Evolutionary conservation across 2,888 invertebrate species (phyloP).

Genomic region (Acanthacorydalis orientalis): DNA sequence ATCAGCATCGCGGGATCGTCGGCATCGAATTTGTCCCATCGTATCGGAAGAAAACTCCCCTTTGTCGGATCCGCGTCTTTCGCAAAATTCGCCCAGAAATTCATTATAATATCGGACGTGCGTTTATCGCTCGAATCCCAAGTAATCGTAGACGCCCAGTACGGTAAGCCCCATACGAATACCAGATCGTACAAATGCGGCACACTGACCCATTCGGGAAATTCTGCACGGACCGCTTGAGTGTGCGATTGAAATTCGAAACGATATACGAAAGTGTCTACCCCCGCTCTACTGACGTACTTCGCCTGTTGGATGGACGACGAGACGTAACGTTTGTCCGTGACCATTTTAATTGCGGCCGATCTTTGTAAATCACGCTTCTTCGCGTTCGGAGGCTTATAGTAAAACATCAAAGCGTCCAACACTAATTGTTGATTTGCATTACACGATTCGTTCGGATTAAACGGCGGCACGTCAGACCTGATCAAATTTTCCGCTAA

Average conservation of each 20-base stretch:
- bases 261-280: slow-evolving; percentile 51
- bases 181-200: slow-evolving; percentile 70
- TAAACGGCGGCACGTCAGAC: slow-evolving; percentile 39
- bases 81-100: slow-evolving; percentile 63
- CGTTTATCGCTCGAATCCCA: slow-evolving; percentile 68
- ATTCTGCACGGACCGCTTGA: slow-evolving; percentile 39
- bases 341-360: slow-evolving; percentile 51
- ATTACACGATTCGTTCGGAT: slow-evolving; percentile 35
- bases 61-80: slow-evolving; percentile 55
- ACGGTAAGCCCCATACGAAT: slow-evolving; percentile 67
- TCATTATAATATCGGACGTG: slow-evolving; percentile 64
- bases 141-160: slow-evolving; percentile 41
- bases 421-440: slow-evolving; percentile 47
- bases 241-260: slow-evolving; percentile 62
- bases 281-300: slow-evolving; percentile 36
- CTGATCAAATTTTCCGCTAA: slow-evolving; percentile 40
- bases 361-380: slow-evolving; percentile 44
- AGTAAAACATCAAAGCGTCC: slow-evolving; percentile 62
- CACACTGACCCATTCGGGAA: slow-evolving; percentile 63
- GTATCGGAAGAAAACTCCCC: slow-evolving; percentile 46
- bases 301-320: slow-evolving; percentile 52
- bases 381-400: slow-evolving; percentile 45
- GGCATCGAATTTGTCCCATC: slow-evolving; percentile 54
- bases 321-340: slow-evolving; percentile 58
- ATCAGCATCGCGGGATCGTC: slow-evolving; percentile 54